Evolutionary conservation across 2,888 invertebrate genomes (phyloP).

Genomic region (Elgonia sp.): DNA sequence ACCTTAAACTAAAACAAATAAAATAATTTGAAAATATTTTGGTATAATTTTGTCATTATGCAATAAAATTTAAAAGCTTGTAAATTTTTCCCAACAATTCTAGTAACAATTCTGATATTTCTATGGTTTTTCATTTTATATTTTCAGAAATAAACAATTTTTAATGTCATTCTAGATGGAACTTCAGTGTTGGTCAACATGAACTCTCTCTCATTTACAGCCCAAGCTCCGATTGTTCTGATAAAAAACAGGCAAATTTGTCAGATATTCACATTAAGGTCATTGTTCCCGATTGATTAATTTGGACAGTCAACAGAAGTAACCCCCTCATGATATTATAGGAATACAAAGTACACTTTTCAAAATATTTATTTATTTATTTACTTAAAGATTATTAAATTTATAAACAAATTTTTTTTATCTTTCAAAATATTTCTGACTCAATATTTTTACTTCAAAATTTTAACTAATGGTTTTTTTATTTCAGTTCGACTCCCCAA

Average conservation of each 20-base stretch:
- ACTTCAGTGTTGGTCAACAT: slow-evolving; percentile 97
- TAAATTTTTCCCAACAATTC: no score
- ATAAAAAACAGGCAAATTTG: slow-evolving; percentile 73
- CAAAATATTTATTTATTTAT: no score
- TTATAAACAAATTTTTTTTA: no score
- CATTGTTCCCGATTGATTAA: slow-evolving; percentile 91
- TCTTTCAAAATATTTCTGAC: neutral
- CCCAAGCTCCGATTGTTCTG: slow-evolving; percentile 87
- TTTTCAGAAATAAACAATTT: slow-evolving; percentile 1
- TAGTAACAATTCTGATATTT: no score
- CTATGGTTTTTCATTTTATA: neutral
- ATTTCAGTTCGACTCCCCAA: slow-evolving; percentile 93
- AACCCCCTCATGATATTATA: slow-evolving; percentile 90
- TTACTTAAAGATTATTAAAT: no score
- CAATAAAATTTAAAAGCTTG: no score
- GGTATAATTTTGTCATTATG: no score
- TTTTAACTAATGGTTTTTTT: neutral
- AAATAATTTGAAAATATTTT: no score
- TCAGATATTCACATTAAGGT: slow-evolving; percentile 89
- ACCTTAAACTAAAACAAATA: no score
- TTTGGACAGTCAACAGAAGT: slow-evolving; percentile 90
- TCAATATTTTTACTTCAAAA: neutral
- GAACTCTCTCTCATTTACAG: slow-evolving; percentile 90
- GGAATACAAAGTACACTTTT: slow-evolving; percentile 91
- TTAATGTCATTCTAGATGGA: slow-evolving; percentile 90